phyloP scores from a whole-genome alignment of 2,797 vertebrate genomes.

The Acestrorhynchus altus region DNA sequence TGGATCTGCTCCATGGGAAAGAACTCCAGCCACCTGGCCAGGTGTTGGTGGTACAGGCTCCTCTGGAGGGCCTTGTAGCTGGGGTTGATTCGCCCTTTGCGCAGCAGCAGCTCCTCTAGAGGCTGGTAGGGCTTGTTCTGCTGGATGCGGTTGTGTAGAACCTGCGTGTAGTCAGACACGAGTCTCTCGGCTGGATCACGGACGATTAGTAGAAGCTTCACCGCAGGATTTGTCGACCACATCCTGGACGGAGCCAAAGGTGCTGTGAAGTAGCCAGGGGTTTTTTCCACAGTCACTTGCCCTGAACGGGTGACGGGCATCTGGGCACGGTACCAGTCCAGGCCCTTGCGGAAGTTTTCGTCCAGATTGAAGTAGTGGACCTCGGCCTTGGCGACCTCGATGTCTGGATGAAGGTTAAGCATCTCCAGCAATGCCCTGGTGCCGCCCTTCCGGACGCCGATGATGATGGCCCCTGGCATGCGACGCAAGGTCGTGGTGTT shows the following conservation, averaged over 20 bases:
- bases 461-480: slow-evolving; percentile 81
- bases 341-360: slow-evolving; percentile 78
- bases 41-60: slow-evolving; percentile 81
- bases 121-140: slow-evolving; percentile 80
- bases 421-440: slow-evolving; percentile 83
- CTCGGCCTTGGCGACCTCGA: slow-evolving; percentile 82
- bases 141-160: slow-evolving; percentile 81
- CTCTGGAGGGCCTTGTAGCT: slow-evolving; percentile 82
- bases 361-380: slow-evolving; percentile 86
- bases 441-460: slow-evolving; percentile 84
- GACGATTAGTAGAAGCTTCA: slow-evolving; percentile 81
- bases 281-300: slow-evolving; percentile 85
- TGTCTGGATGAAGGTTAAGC: slow-evolving; percentile 83
- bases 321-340: slow-evolving; percentile 82
- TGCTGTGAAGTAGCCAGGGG: slow-evolving; percentile 82
- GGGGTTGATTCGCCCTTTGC: slow-evolving; percentile 71
- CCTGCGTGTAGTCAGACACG: slow-evolving; percentile 87
- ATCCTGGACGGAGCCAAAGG: slow-evolving; percentile 74
- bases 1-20: slow-evolving; percentile 82
- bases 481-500: slow-evolving; percentile 73
- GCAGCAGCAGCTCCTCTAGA: slow-evolving; percentile 78
- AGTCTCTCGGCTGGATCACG: slow-evolving; percentile 83
- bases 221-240: slow-evolving; percentile 74
- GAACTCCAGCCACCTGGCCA: slow-evolving; percentile 78
- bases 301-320: slow-evolving; percentile 77